Percentiles rank a stretch among this genome's conserved stretches.
These are phyloP conservation scores for Atta texana DNA, from an alignment of 1,140 invertebrate genomes.

Conservation along the genomic window DNA sequence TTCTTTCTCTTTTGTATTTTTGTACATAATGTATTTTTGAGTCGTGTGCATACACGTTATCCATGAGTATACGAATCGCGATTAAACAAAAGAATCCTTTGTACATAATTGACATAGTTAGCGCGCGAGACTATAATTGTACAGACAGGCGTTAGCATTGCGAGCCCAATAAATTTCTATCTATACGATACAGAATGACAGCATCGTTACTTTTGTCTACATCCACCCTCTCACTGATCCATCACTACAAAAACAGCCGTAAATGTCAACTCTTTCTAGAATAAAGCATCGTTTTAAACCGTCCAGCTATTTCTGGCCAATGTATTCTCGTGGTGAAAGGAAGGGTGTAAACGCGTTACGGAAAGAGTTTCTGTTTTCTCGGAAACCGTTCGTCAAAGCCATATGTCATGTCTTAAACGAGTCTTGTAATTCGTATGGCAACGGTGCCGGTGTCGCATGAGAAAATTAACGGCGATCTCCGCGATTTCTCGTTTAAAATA, in stretches of 20 bases:
- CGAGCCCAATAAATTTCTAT: slow-evolving; percentile 69
- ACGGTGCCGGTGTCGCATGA: slow-evolving; percentile 67
- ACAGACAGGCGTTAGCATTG: slow-evolving; percentile 69
- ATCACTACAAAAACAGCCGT: slow-evolving; percentile 32
- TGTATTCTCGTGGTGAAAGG: slow-evolving; percentile 54
- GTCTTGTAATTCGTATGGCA: slow-evolving; percentile 68
- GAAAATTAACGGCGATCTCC: slow-evolving; percentile 80
- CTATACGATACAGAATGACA: slow-evolving; percentile 34
- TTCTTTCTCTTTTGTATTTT: slow-evolving; percentile 80
- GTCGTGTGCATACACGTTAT: slow-evolving; percentile 34
- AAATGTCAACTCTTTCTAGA: slow-evolving; percentile 30
- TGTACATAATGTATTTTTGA: slow-evolving; percentile 78
- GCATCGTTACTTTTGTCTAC: slow-evolving; percentile 6
- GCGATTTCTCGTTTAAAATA: slow-evolving; percentile 81
- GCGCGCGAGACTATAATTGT: slow-evolving; percentile 69
- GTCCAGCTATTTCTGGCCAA: slow-evolving; percentile 72
- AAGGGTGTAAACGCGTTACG: not conserved
- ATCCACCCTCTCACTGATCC: not conserved
- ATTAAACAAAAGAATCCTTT: not conserved
- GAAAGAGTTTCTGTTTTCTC: slow-evolving; percentile 77
- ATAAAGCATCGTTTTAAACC: slow-evolving; percentile 5
- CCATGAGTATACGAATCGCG: slow-evolving; percentile 41
- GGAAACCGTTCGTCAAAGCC: slow-evolving; percentile 83
- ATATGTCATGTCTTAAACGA: slow-evolving; percentile 75
- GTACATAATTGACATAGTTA: slow-evolving; percentile 66